Percentiles rank a stretch among this genome's conserved stretches.
These are phyloP conservation scores for Chaetoderma sp. DNA, from an alignment of 2,888 invertebrate species.

Conservation along the genomic window DNA sequence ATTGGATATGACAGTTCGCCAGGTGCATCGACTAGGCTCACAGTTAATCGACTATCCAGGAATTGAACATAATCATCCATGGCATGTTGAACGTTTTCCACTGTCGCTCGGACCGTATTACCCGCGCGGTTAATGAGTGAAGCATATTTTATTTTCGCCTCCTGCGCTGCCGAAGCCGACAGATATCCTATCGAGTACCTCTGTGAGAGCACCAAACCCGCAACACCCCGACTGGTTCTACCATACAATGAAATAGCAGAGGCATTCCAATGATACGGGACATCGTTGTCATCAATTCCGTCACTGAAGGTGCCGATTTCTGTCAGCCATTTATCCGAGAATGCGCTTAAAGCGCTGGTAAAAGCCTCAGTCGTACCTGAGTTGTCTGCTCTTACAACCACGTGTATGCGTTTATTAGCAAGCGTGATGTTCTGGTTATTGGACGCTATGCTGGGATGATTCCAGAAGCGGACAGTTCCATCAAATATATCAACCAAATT, in stretches of 20 bases:
- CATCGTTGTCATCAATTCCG: slow-evolving; percentile 16
- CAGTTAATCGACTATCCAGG: slow-evolving; percentile 26
- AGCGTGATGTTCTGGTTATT: slow-evolving; percentile 44
- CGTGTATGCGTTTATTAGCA: slow-evolving; percentile 46
- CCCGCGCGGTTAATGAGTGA: slow-evolving; percentile 45
- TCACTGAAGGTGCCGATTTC: slow-evolving; percentile 49
- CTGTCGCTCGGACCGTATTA: slow-evolving; percentile 35
- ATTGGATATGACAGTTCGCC: slow-evolving; percentile 51
- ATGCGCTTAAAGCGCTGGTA: slow-evolving; percentile 51
- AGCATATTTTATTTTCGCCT: slow-evolving; percentile 39
- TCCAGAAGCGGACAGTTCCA: slow-evolving; percentile 54
- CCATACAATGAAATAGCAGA: slow-evolving; percentile 43
- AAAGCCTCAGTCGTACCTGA: slow-evolving; percentile 63
- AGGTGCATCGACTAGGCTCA: slow-evolving; percentile 37
- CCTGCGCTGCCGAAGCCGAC: slow-evolving; percentile 45
- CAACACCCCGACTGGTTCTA: slow-evolving; percentile 45
- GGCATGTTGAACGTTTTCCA: slow-evolving; percentile 42
- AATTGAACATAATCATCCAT: slow-evolving; percentile 40
- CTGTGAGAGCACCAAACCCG: slow-evolving; percentile 47
- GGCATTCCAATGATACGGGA: slow-evolving; percentile 42
- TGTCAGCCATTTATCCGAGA: slow-evolving; percentile 47
- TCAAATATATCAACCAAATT: slow-evolving; percentile 60
- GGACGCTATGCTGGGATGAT: slow-evolving; percentile 42
- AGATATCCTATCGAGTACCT: slow-evolving; percentile 57
- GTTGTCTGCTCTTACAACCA: slow-evolving; percentile 57